Percentiles rank a stretch among this genome's conserved stretches.
Conservation (phyloP, 2,888 invertebrate species). For the Aphrophora alni region DNA sequence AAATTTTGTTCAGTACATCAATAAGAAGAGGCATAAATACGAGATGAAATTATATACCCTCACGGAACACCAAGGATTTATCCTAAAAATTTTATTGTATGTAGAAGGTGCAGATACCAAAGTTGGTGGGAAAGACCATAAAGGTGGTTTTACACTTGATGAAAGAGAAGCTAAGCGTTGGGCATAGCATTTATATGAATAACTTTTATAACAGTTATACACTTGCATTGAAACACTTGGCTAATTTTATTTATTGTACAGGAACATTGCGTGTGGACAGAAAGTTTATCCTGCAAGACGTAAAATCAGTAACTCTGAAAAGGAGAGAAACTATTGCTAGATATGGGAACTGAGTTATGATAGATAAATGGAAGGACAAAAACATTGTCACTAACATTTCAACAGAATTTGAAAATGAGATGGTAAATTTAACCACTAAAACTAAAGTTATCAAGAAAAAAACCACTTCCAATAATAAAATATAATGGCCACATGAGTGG, state of each 20-base stretch:
- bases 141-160: conserved; percentile 53
- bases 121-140: too few species aligned
- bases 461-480: too few species aligned
- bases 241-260: conserved; percentile 53
- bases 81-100: background rate
- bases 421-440: too few species aligned
- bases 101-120: conserved; percentile 47
- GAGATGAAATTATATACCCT: background rate
- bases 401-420: too few species aligned
- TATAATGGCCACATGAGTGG: too few species aligned
- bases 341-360: too few species aligned
- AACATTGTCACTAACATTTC: too few species aligned
- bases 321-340: too few species aligned
- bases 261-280: conserved; percentile 52
- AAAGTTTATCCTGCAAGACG: conserved; percentile 48
- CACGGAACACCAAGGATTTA: background rate
- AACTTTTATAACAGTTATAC: conserved; percentile 53
- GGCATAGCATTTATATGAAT: conserved; percentile 54
- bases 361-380: too few species aligned
- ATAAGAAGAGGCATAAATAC: too few species aligned
- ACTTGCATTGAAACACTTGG: conserved; percentile 51
- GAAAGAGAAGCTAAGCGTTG: conserved; percentile 51
- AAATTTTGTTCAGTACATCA: too few species aligned
- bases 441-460: too few species aligned
- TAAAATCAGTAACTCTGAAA: conserved; percentile 40